A percentile compares a stretch with the other conserved stretches of the same genome.
phyloP scores from a whole-genome alignment of 2,888 invertebrate genomes.

The Eueremaeus valkanovi region DNA sequence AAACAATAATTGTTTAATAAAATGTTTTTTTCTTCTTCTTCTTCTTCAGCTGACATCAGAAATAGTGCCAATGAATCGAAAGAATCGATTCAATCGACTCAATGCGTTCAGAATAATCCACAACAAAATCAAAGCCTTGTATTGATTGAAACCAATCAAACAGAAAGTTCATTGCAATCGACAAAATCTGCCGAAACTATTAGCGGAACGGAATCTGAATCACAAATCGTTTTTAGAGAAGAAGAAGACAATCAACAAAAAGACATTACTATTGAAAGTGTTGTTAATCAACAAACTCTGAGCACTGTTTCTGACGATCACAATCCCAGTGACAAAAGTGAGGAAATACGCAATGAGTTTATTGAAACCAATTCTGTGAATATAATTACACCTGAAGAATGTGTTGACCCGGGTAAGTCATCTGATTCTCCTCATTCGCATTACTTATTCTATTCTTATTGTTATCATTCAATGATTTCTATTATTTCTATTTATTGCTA shows the following conservation, averaged over 20 bases:
- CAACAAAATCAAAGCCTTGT: not conserved
- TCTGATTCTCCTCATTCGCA: not conserved
- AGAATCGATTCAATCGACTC: slow-evolving; percentile 1
- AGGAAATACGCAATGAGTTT: not conserved
- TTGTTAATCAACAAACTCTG: not conserved
- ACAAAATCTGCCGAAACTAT: not conserved
- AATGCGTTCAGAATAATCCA: not conserved
- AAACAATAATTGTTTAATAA: not conserved
- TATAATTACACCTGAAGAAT: not conserved
- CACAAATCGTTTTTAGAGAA: not conserved
- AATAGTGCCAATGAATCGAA: slow-evolving; percentile 15
- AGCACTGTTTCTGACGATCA: no score
- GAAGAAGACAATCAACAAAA: not conserved
- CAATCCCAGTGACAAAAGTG: not conserved
- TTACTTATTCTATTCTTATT: no score
- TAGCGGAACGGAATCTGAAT: slow-evolving; percentile 25
- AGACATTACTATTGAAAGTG: slow-evolving; percentile 4
- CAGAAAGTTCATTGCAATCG: slow-evolving; percentile 26
- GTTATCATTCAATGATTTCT: no score
- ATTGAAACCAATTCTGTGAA: not conserved
- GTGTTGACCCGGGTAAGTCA: not conserved
- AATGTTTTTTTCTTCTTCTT: not conserved
- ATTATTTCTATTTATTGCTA: no score
- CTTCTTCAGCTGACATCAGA: slow-evolving; percentile 7
- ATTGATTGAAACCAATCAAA: slow-evolving; percentile 32